These are phyloP conservation scores for Rhinichthys klamathensis DNA, from an alignment of 2,113 vertebrate genomes.

Conservation along the genomic window DNA sequence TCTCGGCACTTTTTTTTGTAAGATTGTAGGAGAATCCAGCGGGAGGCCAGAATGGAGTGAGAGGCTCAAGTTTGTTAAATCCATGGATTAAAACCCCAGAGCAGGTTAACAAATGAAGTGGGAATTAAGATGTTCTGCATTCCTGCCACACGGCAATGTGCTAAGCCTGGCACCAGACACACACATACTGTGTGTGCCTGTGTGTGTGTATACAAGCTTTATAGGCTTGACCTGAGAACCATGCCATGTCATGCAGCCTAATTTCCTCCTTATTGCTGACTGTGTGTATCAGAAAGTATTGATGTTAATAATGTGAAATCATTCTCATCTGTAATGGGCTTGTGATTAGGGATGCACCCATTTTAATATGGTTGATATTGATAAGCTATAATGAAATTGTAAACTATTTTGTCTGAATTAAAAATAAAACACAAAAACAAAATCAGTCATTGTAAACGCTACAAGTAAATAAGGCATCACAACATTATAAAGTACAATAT, in stretches of 20 bases:
- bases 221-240: slow-evolving; percentile 36
- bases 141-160: slow-evolving; percentile 63
- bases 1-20: neutral
- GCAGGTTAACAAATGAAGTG: slow-evolving; percentile 78
- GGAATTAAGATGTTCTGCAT: slow-evolving; percentile 75
- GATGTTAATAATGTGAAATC: neutral
- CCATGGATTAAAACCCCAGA: slow-evolving; percentile 64
- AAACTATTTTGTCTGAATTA: neutral
- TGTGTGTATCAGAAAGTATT: neutral
- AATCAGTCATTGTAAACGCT: neutral
- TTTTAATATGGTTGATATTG: neutral
- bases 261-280: neutral
- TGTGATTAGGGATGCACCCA: neutral
- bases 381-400: neutral
- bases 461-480: neutral
- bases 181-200: neutral
- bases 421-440: neutral
- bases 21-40: slow-evolving; percentile 3
- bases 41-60: slow-evolving; percentile 61
- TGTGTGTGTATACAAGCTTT: slow-evolving; percentile 18
- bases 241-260: slow-evolving; percentile 48
- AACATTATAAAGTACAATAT: neutral
- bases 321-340: neutral
- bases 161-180: slow-evolving; percentile 64
- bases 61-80: slow-evolving; percentile 42